These are phyloP conservation scores for Bolborhynchus lineola DNA, from an alignment of 2,113 vertebrate species.

Conservation along the genomic window DNA sequence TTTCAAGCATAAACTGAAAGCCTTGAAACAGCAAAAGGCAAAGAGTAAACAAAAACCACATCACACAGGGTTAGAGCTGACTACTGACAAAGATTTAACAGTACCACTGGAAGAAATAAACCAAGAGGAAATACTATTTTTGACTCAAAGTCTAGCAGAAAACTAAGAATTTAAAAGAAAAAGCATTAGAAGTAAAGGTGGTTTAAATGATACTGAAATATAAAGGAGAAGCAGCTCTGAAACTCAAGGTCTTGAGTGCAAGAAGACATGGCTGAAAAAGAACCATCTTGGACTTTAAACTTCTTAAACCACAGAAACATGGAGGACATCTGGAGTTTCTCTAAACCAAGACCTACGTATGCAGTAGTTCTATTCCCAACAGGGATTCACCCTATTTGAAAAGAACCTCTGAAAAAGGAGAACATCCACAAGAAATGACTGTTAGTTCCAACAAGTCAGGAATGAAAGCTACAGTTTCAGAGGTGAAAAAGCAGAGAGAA, in stretches of 20 bases:
- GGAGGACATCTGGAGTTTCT: background rate
- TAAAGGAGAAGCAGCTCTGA: background rate
- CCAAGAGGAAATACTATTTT: background rate
- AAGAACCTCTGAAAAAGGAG: background rate
- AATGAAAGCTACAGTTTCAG: background rate
- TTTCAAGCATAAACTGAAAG: background rate
- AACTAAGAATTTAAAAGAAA: background rate
- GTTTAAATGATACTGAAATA: background rate
- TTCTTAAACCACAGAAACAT: background rate
- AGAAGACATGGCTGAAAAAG: background rate
- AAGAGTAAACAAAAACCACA: background rate
- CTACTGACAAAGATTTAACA: background rate
- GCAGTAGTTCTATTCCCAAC: background rate
- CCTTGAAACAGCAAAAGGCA: background rate
- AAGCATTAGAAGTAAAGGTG: background rate
- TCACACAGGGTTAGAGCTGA: background rate
- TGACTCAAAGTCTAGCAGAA: background rate
- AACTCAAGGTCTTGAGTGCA: background rate
- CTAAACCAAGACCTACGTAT: background rate
- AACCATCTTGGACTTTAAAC: background rate
- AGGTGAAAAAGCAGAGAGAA: background rate
- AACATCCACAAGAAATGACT: background rate
- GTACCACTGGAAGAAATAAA: background rate
- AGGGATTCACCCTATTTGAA: background rate
- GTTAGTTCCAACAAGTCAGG: background rate